phyloP scores from a whole-genome alignment of 1,140 invertebrate species.

The Chironomus striatipennis region DNA sequence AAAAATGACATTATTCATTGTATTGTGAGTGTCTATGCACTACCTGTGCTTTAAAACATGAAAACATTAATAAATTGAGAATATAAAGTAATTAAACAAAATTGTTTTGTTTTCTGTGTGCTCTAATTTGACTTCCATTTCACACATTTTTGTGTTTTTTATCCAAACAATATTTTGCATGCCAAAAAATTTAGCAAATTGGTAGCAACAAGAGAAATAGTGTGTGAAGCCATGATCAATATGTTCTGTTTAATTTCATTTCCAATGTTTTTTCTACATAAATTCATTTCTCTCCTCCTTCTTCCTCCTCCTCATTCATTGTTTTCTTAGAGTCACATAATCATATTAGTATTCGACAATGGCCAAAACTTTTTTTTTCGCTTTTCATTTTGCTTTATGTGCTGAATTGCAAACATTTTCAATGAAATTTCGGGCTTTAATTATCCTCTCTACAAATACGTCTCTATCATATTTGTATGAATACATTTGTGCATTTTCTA shows the following conservation, averaged over 20 bases:
- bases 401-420: neutral
- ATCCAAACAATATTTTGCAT: too few species aligned
- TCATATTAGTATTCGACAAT: neutral
- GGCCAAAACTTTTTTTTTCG: neutral
- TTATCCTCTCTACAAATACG: neutral
- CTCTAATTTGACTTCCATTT: neutral
- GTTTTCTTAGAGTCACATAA: neutral
- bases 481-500: neutral
- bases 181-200: too few species aligned
- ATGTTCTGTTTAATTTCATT: neutral
- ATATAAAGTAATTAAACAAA: neutral
- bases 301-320: neutral
- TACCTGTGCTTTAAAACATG: neutral
- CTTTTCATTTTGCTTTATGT: neutral
- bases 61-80: neutral
- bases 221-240: neutral
- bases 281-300: too few species aligned
- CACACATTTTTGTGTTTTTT: neutral
- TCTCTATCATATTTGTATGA: neutral
- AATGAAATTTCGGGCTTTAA: neutral
- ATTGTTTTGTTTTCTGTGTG: neutral
- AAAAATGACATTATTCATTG: constrained; percentile 4
- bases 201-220: too few species aligned
- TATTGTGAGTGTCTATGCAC: neutral
- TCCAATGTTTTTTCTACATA: too few species aligned